These are phyloP conservation scores for Panagrolaimus sp. DNA, from an alignment of 1,140 invertebrate genomes.

Conservation along the genomic window DNA sequence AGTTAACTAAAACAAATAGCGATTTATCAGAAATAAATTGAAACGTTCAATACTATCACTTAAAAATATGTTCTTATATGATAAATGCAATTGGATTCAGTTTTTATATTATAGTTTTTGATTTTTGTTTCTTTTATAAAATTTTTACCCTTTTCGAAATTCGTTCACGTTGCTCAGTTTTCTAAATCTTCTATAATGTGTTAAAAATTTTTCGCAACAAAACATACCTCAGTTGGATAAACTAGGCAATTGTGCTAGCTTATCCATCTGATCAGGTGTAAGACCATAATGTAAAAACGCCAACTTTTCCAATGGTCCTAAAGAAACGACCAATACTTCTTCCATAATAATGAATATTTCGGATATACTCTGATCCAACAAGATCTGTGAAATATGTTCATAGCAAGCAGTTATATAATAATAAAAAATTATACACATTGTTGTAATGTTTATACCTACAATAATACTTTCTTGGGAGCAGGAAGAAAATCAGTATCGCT, in stretches of 20 bases:
- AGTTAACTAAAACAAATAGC: too few relatives aligned
- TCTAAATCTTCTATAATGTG: too few relatives aligned
- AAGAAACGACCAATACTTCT: constrained; percentile 51
- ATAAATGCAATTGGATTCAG: too few relatives aligned
- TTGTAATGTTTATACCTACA: constrained; percentile 57
- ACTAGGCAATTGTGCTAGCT: constrained; percentile 53
- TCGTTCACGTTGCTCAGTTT: too few relatives aligned
- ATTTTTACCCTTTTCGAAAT: too few relatives aligned
- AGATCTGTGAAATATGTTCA: constrained; percentile 45
- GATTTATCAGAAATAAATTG: too few relatives aligned
- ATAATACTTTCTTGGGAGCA: constrained; percentile 54
- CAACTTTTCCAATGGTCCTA: constrained; percentile 58
- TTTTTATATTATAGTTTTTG: too few relatives aligned
- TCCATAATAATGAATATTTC: constrained; percentile 58
- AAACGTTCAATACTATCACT: too few relatives aligned
- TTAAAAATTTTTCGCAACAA: too few relatives aligned
- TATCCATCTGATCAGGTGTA: constrained; percentile 56
- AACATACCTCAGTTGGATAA: constrained; percentile 46
- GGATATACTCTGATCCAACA: constrained; percentile 56
- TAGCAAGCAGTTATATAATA: neutral
- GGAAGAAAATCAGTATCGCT: constrained; percentile 53
- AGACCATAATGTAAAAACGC: constrained; percentile 57
- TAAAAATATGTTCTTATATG: too few relatives aligned
- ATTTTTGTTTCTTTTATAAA: too few relatives aligned
- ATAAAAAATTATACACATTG: constrained; percentile 50